Base-by-base conservation (phyloP, 1,140 invertebrate species). In the Bombus cullumanus region DNA sequence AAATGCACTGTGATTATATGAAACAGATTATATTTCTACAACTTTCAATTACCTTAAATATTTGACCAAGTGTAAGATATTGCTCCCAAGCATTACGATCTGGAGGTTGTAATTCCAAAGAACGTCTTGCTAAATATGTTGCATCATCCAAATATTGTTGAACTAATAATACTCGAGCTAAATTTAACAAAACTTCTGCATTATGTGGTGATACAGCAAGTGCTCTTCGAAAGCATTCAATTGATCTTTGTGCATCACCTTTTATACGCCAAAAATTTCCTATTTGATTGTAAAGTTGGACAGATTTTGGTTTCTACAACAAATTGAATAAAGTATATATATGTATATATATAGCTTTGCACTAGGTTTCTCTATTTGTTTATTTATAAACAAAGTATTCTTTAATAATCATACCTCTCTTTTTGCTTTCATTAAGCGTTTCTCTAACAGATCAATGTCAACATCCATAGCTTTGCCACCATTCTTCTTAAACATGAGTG, bases 201-300 rank as follows among this genome's bases (percentile, higher is more conserved):
- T 98, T 98, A 92, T 98, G 97, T 4, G 98, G 98, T 64, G 97
- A 97, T 2, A 98, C 97, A 37, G 97, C 97, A 37, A 98, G 95
- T 5, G 98, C 98, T 93, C 97, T 96, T 78, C 98, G 96, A 94
- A 98, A 98, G 92, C 98, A 98, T 93, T 98, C 98, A 86, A 98
- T 98, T 0, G 98, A 97, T 91, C 97, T 97, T 91, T 97, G 96
- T 13, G 98, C 97, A 92, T 98, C 97, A 13, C 98, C 98, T 94
- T 98, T 98, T 88, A 98, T 98, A 87, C 98, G 96, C 97, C 97
- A 97, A 92, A 98, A 98, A 94, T 98, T 98, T 10, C 98, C 98
- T 92, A 98, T 98, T 93, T 98, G 97, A 93, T 98, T 98, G 93
- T 98, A 98, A 59, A 98, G 95, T 92, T 98, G 97, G 43, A 98